Conservation (phyloP, 2,797 vertebrate species). For the Bovichtus variegatus region DNA sequence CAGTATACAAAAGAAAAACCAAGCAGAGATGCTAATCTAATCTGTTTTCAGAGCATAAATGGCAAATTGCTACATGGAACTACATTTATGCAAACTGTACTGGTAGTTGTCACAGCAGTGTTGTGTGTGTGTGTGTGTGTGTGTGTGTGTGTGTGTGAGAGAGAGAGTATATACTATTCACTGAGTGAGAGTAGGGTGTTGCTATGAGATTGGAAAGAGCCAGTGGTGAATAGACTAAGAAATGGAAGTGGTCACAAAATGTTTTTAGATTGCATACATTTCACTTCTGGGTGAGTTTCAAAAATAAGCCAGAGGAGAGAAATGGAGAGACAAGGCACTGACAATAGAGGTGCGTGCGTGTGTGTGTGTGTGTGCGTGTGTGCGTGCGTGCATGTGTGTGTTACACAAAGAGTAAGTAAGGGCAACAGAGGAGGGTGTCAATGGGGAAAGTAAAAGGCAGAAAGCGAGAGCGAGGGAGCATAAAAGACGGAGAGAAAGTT, state of each 20-base stretch:
- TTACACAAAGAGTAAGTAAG: conserved; percentile 37
- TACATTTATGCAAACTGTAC: conserved; percentile 7
- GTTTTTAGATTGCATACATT: conserved; percentile 47
- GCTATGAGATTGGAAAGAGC: conserved; percentile 27
- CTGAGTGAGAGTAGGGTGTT: not conserved
- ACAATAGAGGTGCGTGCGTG: not conserved
- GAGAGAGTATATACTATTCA: conserved; percentile 18
- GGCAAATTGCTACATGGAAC: not conserved
- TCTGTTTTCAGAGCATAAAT: conserved; percentile 15
- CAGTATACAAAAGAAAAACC: not conserved
- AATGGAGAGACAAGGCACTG: conserved; percentile 10
- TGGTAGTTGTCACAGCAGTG: conserved; percentile 10
- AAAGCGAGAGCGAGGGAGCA: conserved; percentile 32
- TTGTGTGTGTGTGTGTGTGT: conserved; percentile 5
- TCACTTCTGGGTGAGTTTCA: conserved; percentile 41
- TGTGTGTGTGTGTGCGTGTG: not conserved
- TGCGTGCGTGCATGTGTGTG: not conserved
- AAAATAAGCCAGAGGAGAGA: conserved; percentile 41
- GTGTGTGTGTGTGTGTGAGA: too few species aligned
- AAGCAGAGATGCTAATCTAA: not conserved
- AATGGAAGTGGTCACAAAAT: conserved; percentile 39
- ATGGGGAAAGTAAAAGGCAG: conserved; percentile 40
- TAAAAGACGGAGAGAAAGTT: conserved; percentile 51
- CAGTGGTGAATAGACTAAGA: conserved; percentile 51
- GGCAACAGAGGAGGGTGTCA: conserved; percentile 26